Conservation (phyloP, 2,797 vertebrate species). For the Meriones psammophilus region DNA sequence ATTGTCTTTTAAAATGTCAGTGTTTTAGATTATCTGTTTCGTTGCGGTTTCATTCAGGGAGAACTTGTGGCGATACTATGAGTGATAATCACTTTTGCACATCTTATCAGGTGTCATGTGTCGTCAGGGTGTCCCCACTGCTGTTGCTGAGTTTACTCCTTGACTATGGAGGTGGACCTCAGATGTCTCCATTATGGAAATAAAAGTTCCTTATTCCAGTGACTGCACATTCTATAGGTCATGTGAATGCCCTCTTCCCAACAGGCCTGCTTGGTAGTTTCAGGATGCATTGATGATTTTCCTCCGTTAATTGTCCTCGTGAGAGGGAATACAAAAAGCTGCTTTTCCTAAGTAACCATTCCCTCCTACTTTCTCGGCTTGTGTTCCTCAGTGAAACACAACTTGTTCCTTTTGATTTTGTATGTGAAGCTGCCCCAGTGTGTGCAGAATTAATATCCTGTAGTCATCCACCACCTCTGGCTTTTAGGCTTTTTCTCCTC, state of each 20-base stretch:
- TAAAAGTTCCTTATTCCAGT: neutral
- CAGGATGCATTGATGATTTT: neutral
- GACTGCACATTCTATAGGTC: neutral
- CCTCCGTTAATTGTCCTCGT: neutral
- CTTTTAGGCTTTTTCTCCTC: neutral
- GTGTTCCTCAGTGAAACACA: neutral
- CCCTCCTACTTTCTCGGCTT: neutral
- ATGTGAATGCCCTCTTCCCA: neutral
- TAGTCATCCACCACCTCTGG: neutral
- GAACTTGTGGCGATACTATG: neutral
- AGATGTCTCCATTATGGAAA: neutral
- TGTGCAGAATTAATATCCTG: neutral
- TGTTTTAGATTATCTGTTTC: slow-evolving; percentile 42
- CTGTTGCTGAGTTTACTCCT: neutral
- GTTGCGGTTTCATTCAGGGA: neutral
- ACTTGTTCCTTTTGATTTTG: neutral
- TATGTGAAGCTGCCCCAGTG: neutral
- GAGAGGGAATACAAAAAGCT: neutral
- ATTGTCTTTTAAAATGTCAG: slow-evolving; percentile 16
- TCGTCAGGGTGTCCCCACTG: neutral
- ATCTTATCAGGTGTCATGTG: neutral
- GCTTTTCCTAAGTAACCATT: neutral
- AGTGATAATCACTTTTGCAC: neutral
- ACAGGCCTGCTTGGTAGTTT: neutral
- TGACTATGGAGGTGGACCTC: neutral